phyloP scores from a whole-genome alignment of 2,888 invertebrate species.

The Leptopilina myrica region DNA sequence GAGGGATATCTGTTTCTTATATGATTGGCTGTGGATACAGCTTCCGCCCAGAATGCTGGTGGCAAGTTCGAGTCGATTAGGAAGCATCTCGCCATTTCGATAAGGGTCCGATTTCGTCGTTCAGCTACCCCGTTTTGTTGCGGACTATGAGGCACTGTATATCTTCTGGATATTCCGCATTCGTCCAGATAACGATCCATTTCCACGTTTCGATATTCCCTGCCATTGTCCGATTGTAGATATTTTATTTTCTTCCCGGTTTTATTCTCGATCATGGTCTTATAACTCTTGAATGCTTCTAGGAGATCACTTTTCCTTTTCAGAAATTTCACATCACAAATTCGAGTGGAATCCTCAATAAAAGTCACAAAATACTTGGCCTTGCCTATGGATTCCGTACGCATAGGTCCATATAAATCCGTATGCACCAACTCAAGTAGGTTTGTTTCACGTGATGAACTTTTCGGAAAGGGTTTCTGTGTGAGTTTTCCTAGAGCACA shows the following conservation, averaged over 20 bases:
- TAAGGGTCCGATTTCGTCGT: slow-evolving; percentile 40
- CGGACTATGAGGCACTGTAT: slow-evolving; percentile 29
- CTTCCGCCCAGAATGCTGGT: slow-evolving; percentile 43
- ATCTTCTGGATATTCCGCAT: neutral
- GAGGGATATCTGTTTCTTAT: slow-evolving; percentile 41
- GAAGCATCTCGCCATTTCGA: slow-evolving; percentile 10
- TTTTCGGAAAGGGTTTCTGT: neutral
- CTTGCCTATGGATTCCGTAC: neutral
- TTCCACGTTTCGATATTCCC: neutral
- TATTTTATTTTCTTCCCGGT: neutral
- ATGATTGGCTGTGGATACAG: slow-evolving; percentile 41
- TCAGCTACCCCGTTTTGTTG: slow-evolving; percentile 28
- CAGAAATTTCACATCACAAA: neutral
- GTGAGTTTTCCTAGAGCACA: neutral
- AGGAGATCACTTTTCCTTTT: neutral
- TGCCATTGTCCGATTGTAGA: neutral
- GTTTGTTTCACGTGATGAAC: neutral
- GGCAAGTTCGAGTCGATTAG: slow-evolving; percentile 42
- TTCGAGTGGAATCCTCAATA: slow-evolving; percentile 14
- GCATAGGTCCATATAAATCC: slow-evolving; percentile 36
- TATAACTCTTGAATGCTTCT: neutral
- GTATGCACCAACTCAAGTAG: neutral
- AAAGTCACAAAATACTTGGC: too few relatives aligned
- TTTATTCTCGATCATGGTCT: slow-evolving; percentile 20
- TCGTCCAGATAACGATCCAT: neutral